Percentiles rank a stretch among this genome's conserved stretches.
These are phyloP conservation scores for Nemapogon koenigi DNA, from an alignment of 2,888 invertebrate genomes.

Conservation along the genomic window DNA sequence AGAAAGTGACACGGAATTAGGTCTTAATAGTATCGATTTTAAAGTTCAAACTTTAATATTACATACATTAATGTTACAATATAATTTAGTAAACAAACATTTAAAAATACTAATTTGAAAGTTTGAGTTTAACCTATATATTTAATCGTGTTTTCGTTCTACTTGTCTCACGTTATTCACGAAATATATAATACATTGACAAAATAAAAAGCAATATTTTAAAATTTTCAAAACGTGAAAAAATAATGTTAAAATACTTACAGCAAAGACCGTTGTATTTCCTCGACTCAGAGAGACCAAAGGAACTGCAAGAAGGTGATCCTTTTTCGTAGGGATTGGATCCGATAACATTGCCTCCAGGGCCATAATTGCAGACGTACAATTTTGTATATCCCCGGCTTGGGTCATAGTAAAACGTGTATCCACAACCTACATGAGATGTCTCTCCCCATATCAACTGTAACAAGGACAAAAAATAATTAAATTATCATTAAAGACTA, in stretches of 20 bases:
- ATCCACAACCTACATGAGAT: conserved; percentile 86
- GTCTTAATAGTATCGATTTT: no score
- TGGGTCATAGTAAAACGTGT: conserved; percentile 79
- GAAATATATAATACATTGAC: no score
- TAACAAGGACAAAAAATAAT: no score
- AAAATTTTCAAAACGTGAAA: background rate
- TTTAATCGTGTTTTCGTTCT: no score
- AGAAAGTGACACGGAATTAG: no score
- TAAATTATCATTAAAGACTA: no score
- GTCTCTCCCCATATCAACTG: conserved; percentile 91
- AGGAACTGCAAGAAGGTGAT: conserved; percentile 72
- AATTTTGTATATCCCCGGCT: conserved; percentile 77
- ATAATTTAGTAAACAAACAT: no score
- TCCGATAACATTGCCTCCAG: conserved; percentile 81
- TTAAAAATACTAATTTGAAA: no score
- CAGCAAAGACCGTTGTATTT: conserved; percentile 81
- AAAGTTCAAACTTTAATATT: no score
- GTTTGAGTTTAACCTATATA: no score
- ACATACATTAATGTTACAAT: no score
- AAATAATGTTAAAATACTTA: conserved; percentile 48
- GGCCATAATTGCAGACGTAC: conserved; percentile 87
- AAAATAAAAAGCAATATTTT: background rate
- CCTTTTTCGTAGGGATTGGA: conserved; percentile 79
- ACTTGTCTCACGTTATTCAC: no score
- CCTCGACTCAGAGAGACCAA: conserved; percentile 73